A percentile compares a stretch with the other conserved stretches of the same genome.
Evolutionary conservation across 2,888 invertebrate species (phyloP).

Genomic region (Heterodera filipjevi): DNA sequence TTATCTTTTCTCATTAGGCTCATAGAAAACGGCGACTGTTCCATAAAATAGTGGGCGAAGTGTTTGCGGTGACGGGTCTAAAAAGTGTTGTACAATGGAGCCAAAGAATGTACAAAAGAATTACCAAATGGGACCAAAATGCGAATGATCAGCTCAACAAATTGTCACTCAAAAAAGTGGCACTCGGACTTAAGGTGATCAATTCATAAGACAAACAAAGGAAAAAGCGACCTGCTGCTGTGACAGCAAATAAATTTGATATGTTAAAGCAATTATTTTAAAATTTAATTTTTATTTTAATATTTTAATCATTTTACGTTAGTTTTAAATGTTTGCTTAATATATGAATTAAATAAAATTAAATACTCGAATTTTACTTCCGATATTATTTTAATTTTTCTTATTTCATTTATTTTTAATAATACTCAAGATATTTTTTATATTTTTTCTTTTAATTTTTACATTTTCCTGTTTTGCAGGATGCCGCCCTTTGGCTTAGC

Average conservation of each 20-base stretch:
- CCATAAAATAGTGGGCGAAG: background rate
- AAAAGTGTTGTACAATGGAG: background rate
- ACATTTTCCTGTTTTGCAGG: background rate
- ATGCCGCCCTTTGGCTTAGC: background rate
- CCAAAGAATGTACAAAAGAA: background rate
- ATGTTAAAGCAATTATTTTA: no score
- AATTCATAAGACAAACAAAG: background rate
- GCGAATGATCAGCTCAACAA: background rate
- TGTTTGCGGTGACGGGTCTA: background rate
- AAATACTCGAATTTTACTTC: no score
- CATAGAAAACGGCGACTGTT: background rate
- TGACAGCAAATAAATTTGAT: no score
- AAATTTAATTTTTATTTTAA: no score
- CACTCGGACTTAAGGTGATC: background rate
- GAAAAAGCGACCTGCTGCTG: no score
- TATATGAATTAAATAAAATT: no score
- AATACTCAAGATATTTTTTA: background rate
- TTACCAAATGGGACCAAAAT: background rate
- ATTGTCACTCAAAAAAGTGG: constrained; percentile 1
- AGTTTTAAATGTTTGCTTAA: no score
- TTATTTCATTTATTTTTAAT: no score
- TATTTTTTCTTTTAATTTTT: background rate
- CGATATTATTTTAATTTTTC: no score
- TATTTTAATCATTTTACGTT: no score
- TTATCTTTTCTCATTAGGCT: background rate